These are phyloP conservation scores for Anagyrus pseudococci DNA, from an alignment of 2,888 invertebrate genomes.

Conservation along the genomic window DNA sequence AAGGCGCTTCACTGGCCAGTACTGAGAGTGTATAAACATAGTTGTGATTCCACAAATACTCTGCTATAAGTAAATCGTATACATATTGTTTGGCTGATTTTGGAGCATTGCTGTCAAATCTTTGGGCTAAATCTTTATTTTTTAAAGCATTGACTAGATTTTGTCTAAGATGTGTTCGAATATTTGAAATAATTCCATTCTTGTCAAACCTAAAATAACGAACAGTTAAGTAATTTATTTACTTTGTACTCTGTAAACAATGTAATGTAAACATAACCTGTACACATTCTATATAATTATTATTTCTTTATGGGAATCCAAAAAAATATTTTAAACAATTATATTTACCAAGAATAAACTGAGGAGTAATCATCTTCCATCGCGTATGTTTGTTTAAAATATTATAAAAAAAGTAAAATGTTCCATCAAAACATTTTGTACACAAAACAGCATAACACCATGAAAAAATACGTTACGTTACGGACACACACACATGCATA, in stretches of 20 bases:
- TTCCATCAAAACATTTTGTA: too few species aligned
- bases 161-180: conserved; percentile 57
- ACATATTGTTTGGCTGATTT: conserved; percentile 58
- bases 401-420: conserved; percentile 5
- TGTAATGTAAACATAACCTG: conserved; percentile 32
- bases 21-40: conserved; percentile 57
- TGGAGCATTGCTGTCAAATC: conserved; percentile 41
- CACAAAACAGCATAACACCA: too few species aligned
- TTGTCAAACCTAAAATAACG: conserved; percentile 55
- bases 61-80: conserved; percentile 57
- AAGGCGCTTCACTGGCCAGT: conserved; percentile 58
- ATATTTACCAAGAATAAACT: conserved; percentile 54
- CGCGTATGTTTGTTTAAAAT: conserved; percentile 29
- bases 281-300: not conserved
- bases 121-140: conserved; percentile 49
- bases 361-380: conserved; percentile 55
- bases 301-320: not conserved
- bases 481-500: too few species aligned
- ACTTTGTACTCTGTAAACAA: not conserved
- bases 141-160: conserved; percentile 57
- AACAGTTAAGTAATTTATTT: conserved; percentile 9
- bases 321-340: conserved; percentile 8
- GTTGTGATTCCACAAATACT: conserved; percentile 57
- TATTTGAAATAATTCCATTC: conserved; percentile 57
- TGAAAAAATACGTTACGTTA: too few species aligned